Evolutionary conservation across 2,113 vertebrate species (phyloP), one percentile per base, ranked within the genome.

Genomic region (Myiagra hebetior): DNA sequence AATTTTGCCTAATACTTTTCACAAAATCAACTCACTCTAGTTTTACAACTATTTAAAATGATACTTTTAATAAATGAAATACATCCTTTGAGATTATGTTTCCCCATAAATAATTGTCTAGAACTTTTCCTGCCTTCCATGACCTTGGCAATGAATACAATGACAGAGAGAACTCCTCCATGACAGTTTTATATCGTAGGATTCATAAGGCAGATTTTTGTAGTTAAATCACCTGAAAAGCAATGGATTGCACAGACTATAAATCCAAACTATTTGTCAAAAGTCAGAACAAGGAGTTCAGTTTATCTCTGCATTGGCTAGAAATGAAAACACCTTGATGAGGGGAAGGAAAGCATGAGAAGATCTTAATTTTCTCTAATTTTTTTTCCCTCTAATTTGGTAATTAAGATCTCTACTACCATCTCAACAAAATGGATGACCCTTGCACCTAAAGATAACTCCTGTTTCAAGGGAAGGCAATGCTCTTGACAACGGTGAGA

Each of bases 51-150:
- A 49, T 63, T 68, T 44, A 30, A 49, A 56, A 18, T 63, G 35
- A 70, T 26, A 9, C 18, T 39, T 94, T 70, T 70, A 49, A 41
- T 79, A 50, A 75, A 19, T 49, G 63, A 90, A 78, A 82, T 67
- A 30, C 27, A 70, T 85, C 70, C 21, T 87, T 89, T 85, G 70
- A 86, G 50, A 85, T 85, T 77, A 72, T 42, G 60, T 64, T 96
- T 74, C 47, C 83, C 75, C 68, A 57, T 60, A 97, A 92, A 88
- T 53, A 93, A 92, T 57, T 83, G 49, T 88, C 81, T 85, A 92
- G 49, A 73, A 37, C 33, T 95, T 96, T 95, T 90, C 70, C 81
- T 85, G 91, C 67, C 82, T 95, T 83, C 75, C 33, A 64, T 95
- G 95, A 94, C 79, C 87, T 94, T 37, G 20, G 42, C 63, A 93